Percentiles rank a stretch among this genome's conserved stretches.
These are phyloP conservation scores for Pygocentrus nattereri DNA, from an alignment of 2,797 vertebrate species.

Conservation along the genomic window DNA sequence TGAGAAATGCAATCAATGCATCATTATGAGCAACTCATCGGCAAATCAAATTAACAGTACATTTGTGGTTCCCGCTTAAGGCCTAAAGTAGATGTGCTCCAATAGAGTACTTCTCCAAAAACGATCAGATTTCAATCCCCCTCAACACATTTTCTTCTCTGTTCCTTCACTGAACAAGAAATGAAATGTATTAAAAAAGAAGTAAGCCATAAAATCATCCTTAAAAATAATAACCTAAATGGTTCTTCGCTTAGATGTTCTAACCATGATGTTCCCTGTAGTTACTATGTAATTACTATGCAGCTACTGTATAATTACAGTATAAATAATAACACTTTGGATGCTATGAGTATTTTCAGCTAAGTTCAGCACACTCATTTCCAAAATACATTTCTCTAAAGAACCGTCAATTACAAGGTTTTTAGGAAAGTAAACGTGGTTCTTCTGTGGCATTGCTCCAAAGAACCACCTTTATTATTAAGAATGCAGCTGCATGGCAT, in stretches of 20 bases:
- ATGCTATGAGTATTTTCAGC: too few species aligned
- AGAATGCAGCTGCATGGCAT: too few species aligned
- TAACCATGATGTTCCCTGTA: too few species aligned
- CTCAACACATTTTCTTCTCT: not conserved
- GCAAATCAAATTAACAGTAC: not conserved
- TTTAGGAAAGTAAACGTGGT: not conserved
- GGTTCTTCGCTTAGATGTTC: too few species aligned
- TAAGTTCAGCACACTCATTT: too few species aligned
- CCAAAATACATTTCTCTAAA: not conserved
- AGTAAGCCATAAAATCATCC: not conserved
- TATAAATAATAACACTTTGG: too few species aligned
- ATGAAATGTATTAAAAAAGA: not conserved
- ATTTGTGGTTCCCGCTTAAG: not conserved
- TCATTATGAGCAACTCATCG: conserved; percentile 3
- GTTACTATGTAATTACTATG: too few species aligned
- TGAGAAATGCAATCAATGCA: not conserved
- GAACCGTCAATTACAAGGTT: not conserved
- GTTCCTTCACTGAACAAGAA: not conserved
- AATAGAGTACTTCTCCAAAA: not conserved
- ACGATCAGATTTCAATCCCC: not conserved
- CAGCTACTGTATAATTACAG: too few species aligned
- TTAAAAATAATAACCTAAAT: too few species aligned
- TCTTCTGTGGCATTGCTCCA: not conserved
- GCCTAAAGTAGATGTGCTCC: not conserved
- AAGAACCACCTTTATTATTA: not conserved